A percentile compares a stretch with the other conserved stretches of the same genome.
Evolutionary conservation across 2,113 vertebrate species (phyloP).

Genomic region (Dascyllus trimaculatus): DNA sequence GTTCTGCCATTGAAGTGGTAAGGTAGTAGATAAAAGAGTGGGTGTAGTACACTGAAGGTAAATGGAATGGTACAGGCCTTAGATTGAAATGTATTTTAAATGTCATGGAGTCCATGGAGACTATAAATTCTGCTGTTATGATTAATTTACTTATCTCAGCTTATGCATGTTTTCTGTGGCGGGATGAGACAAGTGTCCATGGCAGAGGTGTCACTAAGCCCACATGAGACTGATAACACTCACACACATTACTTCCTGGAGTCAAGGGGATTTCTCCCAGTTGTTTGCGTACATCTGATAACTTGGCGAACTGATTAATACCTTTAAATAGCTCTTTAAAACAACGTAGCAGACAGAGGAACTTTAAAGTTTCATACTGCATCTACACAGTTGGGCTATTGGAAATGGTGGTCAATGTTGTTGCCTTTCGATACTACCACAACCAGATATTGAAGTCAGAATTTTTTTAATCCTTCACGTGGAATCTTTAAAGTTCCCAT

Average conservation of each 20-base stretch:
- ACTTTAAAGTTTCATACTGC: background rate
- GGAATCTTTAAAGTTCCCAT: too few species aligned
- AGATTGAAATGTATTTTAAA: background rate
- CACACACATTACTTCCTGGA: slow-evolving; percentile 52
- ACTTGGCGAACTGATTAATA: background rate
- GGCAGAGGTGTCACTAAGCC: background rate
- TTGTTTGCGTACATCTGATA: slow-evolving; percentile 48
- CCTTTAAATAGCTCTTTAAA: background rate
- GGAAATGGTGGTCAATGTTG: too few species aligned
- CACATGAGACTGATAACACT: slow-evolving; percentile 9
- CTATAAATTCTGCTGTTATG: background rate
- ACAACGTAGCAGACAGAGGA: background rate
- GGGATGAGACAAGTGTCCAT: background rate
- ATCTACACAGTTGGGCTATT: too few species aligned
- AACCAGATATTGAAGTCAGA: too few species aligned
- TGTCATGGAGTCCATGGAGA: background rate
- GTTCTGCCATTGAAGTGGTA: too few species aligned
- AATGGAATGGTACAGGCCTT: background rate
- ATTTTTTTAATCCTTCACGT: too few species aligned
- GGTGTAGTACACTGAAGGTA: too few species aligned
- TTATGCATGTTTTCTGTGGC: background rate
- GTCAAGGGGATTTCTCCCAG: slow-evolving; percentile 24
- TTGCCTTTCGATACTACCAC: too few species aligned
- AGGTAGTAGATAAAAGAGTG: too few species aligned
- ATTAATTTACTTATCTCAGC: background rate